These are phyloP conservation scores for Pyxicephalus adspersus DNA, from an alignment of 2,113 vertebrate genomes.

Conservation along the genomic window DNA sequence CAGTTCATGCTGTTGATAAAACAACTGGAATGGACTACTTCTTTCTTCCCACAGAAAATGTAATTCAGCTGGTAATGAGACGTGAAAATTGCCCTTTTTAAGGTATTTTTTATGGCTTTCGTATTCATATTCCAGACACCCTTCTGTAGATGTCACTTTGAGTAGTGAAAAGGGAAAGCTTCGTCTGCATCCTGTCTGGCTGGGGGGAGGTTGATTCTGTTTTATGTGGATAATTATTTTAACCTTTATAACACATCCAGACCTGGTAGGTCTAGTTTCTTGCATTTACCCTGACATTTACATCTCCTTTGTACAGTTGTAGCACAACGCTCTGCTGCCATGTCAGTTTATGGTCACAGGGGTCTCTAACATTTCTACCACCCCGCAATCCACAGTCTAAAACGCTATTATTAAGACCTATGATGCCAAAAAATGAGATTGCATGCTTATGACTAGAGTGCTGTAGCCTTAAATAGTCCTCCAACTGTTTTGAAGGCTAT, in stretches of 20 bases:
- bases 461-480: conserved; percentile 78
- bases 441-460: conserved; percentile 77
- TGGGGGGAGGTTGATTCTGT: conserved; percentile 75
- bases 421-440: conserved; percentile 77
- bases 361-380: conserved; percentile 71
- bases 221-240: conserved; percentile 82
- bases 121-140: conserved; percentile 69
- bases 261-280: conserved; percentile 70
- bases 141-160: conserved; percentile 74
- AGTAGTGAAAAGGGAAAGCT: conserved; percentile 71
- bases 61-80: conserved; percentile 60
- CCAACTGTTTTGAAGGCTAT: conserved; percentile 81
- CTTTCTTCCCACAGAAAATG: conserved; percentile 52
- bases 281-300: conserved; percentile 72
- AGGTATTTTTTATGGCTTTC: conserved; percentile 68
- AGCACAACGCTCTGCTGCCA: conserved; percentile 65
- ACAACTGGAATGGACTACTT: conserved; percentile 51
- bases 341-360: conserved; percentile 73
- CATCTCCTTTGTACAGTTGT: conserved; percentile 66
- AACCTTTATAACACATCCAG: conserved; percentile 78
- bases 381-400: conserved; percentile 76
- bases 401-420: conserved; percentile 80
- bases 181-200: conserved; percentile 67
- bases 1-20: conserved; percentile 56
- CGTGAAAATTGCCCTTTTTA: conserved; percentile 67